Base-by-base conservation (phyloP, 2,113 vertebrate genomes). In the Erpornis zantholeuca region DNA sequence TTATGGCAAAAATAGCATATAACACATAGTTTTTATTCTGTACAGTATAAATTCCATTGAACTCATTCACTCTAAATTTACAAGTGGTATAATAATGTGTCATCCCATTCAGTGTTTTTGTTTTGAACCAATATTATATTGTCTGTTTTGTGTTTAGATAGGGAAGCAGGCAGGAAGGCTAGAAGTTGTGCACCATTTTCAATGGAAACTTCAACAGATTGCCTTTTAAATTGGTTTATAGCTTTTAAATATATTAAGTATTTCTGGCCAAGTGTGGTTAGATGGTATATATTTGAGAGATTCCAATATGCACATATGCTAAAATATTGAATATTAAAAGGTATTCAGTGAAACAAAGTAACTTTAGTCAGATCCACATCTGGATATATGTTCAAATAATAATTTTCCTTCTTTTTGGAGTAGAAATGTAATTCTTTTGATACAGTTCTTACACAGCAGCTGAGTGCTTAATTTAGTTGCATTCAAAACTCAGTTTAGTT, bases 401-500 rank as follows among this genome's bases (percentile, higher is more conserved):
- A 0, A 49, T 82, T 84, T 79, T 85, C 12, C 18, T 70, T 33
- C 7, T 44, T 71, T 75, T 61, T 86, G 42, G 59, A 78, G 35
- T 42, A 63, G 9, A 25, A 86, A 56, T 79, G 15, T 78, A 65
- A 78, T 86, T 81, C 71, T 70, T 81, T 64, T 49, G 56, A 63
- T 59, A 24, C 50, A 33, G 7, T 47, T 94, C 59, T 88, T 81
- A 54, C 66, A 29, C 19, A 59, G 44, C 77, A 86, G 38, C 23
- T 88, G 76, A 35, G 44, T 90, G 59, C 52, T 86, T 92, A 75
- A 61, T 92, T 90, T 78, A 66, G 52, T 68, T 78, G 35, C 80
- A 83, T 92, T 91, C 38, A 90, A 81, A 81, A 75, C 68, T 86
- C 25, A 36, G 18, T 75, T 92, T 81, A 75, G 40, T 92, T 95